Evolutionary conservation across 35 echinoderm and acorn worm genomes (phyloP).

Genomic region (Ophiothrix spiculata): DNA sequence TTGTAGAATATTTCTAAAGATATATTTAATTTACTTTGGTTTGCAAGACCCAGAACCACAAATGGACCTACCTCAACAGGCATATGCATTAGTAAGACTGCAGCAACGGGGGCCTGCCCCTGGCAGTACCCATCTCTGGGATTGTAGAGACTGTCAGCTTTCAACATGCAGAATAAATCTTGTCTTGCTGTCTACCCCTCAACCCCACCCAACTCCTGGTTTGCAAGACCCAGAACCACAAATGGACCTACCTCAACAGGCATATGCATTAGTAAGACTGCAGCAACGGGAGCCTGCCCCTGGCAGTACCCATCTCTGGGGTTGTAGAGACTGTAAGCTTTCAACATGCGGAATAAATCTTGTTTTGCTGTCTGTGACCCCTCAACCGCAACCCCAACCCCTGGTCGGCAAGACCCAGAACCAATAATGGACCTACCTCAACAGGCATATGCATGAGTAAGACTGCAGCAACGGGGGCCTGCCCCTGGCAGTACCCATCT

Average conservation of each 20-base stretch:
- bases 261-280: slow-evolving; percentile 96
- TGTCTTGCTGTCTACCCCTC: too few species aligned
- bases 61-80: slow-evolving; percentile 75
- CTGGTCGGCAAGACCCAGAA: too few species aligned
- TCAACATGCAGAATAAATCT: slow-evolving; percentile 83
- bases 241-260: slow-evolving; percentile 98
- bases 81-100: slow-evolving; percentile 97
- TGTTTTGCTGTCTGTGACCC: too few species aligned
- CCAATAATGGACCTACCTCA: too few species aligned
- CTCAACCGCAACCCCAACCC: too few species aligned
- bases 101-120: slow-evolving; percentile 84
- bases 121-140: slow-evolving; percentile 93
- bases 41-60: too few species aligned
- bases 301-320: slow-evolving; percentile 96
- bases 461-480: slow-evolving; percentile 87
- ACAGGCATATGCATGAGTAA: slow-evolving; percentile 98
- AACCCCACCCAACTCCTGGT: too few species aligned
- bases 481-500: slow-evolving; percentile 96
- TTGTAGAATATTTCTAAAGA: too few species aligned
- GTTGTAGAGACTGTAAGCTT: slow-evolving; percentile 96
- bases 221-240: too few species aligned
- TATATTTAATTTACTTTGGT: too few species aligned
- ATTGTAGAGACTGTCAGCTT: slow-evolving; percentile 93
- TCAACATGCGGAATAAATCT: slow-evolving; percentile 87
- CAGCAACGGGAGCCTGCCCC: slow-evolving; percentile 87